These are phyloP conservation scores for Scalopus aquaticus DNA, from an alignment of 2,113 vertebrate species.

Conservation along the genomic window DNA sequence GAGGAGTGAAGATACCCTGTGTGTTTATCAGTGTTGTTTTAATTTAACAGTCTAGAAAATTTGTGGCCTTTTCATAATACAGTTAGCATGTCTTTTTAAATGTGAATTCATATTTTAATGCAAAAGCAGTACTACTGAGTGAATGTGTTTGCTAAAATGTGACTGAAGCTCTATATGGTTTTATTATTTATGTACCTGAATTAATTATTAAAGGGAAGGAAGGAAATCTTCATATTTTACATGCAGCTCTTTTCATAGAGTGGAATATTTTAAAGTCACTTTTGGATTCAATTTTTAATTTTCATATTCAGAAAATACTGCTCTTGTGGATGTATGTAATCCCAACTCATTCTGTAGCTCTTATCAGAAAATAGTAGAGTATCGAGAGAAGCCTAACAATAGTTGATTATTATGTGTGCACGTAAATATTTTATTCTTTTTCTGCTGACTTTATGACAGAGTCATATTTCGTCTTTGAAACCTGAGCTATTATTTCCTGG, in stretches of 20 bases:
- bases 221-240: not conserved
- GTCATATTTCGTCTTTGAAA: not conserved
- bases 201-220: not conserved
- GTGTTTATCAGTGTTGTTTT: slow-evolving; percentile 15
- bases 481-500: not conserved
- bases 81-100: not conserved
- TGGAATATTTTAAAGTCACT: slow-evolving; percentile 36
- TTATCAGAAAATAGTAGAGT: not conserved
- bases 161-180: slow-evolving; percentile 12
- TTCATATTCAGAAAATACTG: slow-evolving; percentile 16
- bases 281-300: slow-evolving; percentile 5
- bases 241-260: not conserved
- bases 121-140: slow-evolving; percentile 18
- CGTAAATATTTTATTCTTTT: slow-evolving; percentile 6
- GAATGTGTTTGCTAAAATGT: slow-evolving; percentile 30
- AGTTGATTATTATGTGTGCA: not conserved
- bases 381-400: not conserved
- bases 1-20: not conserved
- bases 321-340: not conserved
- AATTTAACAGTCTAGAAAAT: slow-evolving; percentile 24
- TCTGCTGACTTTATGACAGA: not conserved
- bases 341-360: not conserved
- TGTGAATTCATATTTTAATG: slow-evolving; percentile 30
- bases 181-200: slow-evolving; percentile 22
- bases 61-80: slow-evolving; percentile 21